Conservation (phyloP, 2,113 vertebrate genomes). For the Indri indri region DNA sequence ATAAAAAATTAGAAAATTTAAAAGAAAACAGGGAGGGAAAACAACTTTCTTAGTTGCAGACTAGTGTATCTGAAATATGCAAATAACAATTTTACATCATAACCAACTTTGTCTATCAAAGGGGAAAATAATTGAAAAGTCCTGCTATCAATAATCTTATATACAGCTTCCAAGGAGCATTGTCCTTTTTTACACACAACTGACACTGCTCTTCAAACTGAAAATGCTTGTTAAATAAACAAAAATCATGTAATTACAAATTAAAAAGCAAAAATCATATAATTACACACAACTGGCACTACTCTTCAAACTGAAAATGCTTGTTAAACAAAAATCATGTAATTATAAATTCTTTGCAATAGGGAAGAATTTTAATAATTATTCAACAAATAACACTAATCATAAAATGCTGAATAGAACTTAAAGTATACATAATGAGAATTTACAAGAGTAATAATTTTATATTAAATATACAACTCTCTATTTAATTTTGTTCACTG, state of each 20-base stretch:
- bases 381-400: constrained; percentile 8
- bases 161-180: background rate
- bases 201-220: background rate
- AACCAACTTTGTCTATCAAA: background rate
- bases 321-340: background rate
- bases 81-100: background rate
- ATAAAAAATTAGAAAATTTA: background rate
- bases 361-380: constrained; percentile 26
- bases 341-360: background rate
- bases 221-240: constrained; percentile 10
- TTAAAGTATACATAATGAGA: background rate
- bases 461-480: constrained; percentile 42
- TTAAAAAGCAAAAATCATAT: background rate
- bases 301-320: constrained; percentile 2
- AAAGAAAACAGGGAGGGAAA: background rate
- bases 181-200: background rate
- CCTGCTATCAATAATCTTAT: background rate
- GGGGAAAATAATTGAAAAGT: background rate
- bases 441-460: constrained; percentile 5
- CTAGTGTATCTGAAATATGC: background rate
- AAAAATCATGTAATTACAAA: background rate
- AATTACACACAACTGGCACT: background rate
- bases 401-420: constrained; percentile 26
- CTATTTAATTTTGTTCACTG: constrained; percentile 25
- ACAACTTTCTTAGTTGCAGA: background rate